A percentile compares a stretch with the other conserved stretches of the same genome.
These are phyloP conservation scores for Pardosa pseudoannulata DNA, from an alignment of 2,888 invertebrate species.

Conservation along the genomic window DNA sequence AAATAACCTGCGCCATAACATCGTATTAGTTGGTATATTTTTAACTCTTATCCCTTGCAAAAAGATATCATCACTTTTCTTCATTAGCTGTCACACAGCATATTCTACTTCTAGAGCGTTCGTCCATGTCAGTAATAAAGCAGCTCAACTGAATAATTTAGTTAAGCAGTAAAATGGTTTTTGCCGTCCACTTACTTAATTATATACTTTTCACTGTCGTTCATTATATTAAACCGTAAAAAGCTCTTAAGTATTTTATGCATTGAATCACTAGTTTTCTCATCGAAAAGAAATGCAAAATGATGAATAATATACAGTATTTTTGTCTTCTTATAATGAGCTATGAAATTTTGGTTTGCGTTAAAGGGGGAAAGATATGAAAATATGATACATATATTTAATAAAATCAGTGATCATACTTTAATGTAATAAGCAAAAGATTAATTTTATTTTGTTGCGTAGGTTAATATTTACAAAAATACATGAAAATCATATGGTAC, in stretches of 20 bases:
- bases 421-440: too few relatives aligned
- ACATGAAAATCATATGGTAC: too few relatives aligned
- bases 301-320: too few relatives aligned
- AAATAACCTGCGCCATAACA: background rate
- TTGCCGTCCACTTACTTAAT: conserved; percentile 8
- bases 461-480: too few relatives aligned
- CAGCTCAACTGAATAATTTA: conserved; percentile 15
- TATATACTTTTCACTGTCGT: background rate
- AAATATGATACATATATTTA: too few relatives aligned
- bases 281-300: background rate
- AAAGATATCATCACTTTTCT: conserved; percentile 6
- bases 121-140: conserved; percentile 5
- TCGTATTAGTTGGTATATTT: background rate
- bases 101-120: background rate
- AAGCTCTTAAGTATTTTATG: background rate
- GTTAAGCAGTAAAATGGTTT: conserved; percentile 14
- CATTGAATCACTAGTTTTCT: background rate
- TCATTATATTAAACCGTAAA: background rate
- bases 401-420: too few relatives aligned
- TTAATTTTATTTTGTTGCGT: too few relatives aligned
- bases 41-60: background rate
- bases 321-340: too few relatives aligned
- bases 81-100: conserved; percentile 6
- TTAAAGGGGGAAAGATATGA: too few relatives aligned
- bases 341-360: too few relatives aligned